Evolutionary conservation across 35 echinoderm and acorn worm genomes (phyloP).

Genomic region (Heliocidaris erythrogramma): DNA sequence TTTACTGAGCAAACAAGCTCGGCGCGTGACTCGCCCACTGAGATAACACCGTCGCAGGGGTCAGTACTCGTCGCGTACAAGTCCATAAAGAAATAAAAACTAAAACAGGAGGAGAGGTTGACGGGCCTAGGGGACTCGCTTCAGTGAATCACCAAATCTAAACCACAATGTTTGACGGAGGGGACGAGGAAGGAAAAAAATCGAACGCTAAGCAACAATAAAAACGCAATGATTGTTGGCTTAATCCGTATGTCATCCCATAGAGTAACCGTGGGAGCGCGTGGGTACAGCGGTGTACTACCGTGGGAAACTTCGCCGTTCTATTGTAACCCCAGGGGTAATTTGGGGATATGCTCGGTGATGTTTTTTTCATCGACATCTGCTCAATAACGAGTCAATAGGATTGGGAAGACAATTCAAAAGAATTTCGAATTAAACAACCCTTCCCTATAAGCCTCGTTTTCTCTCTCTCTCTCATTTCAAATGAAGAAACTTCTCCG

Average conservation of each 20-base stretch:
- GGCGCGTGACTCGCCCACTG: conserved; percentile 24
- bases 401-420: neutral
- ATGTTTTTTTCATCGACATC: conserved; percentile 41
- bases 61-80: conserved; percentile 7
- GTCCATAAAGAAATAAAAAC: neutral
- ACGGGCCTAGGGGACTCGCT: neutral
- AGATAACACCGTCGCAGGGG: conserved; percentile 14
- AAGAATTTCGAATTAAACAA: conserved; percentile 42
- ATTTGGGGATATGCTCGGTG: neutral
- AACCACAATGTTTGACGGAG: conserved; percentile 25
- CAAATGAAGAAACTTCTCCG: neutral
- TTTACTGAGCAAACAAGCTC: neutral
- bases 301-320: conserved; percentile 36
- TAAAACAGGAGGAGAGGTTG: neutral
- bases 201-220: conserved; percentile 31
- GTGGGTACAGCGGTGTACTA: conserved; percentile 11
- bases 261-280: conserved; percentile 33
- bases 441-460: neutral
- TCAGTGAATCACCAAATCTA: conserved; percentile 6
- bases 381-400: conserved; percentile 44
- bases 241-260: conserved; percentile 6
- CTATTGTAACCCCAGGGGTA: conserved; percentile 47
- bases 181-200: neutral
- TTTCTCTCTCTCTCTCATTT: neutral
- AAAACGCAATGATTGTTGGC: conserved; percentile 41